A percentile compares a stretch with the other conserved stretches of the same genome.
Conservation (phyloP, 64 coral and sea anemone genomes). For the Pocillopora damicornis region DNA sequence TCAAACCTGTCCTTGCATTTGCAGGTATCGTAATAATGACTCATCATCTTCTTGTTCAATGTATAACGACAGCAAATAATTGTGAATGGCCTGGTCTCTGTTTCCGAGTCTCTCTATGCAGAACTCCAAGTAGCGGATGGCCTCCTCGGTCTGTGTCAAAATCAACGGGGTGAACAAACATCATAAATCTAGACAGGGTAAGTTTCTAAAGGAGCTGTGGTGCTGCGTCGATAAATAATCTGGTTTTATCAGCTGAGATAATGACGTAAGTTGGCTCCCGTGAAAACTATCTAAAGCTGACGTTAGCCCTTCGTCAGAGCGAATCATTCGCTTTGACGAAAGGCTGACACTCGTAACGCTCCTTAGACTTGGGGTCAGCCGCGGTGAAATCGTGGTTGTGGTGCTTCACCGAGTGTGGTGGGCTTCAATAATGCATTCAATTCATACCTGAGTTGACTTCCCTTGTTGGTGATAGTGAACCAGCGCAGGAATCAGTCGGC, state of each 20-base stretch:
- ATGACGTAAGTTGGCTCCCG: too few relatives aligned
- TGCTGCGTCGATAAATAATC: too few relatives aligned
- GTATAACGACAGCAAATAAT: slow-evolving; percentile 86
- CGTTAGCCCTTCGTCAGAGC: too few relatives aligned
- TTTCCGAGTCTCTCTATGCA: slow-evolving; percentile 81
- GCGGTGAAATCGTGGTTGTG: too few relatives aligned
- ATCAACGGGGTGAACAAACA: not conserved
- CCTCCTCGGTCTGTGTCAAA: slow-evolving; percentile 51
- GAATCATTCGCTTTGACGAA: too few relatives aligned
- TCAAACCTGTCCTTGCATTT: slow-evolving; percentile 77
- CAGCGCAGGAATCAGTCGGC: slow-evolving; percentile 80
- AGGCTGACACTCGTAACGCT: too few relatives aligned
- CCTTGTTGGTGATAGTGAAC: slow-evolving; percentile 91
- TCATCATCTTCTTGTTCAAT: slow-evolving; percentile 74
- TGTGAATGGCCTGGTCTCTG: slow-evolving; percentile 88
- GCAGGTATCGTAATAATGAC: slow-evolving; percentile 69
- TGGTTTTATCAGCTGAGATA: too few relatives aligned
- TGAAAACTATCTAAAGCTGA: too few relatives aligned
- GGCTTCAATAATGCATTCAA: too few relatives aligned
- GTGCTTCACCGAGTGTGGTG: too few relatives aligned
- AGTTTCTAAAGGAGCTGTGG: not conserved
- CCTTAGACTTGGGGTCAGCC: too few relatives aligned
- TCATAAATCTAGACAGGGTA: not conserved
- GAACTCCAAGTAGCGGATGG: slow-evolving; percentile 78
- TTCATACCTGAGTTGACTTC: slow-evolving; percentile 59